These are phyloP conservation scores for Typhlichthys subterraneus DNA, from an alignment of 2,797 vertebrate species.

Conservation along the genomic window DNA sequence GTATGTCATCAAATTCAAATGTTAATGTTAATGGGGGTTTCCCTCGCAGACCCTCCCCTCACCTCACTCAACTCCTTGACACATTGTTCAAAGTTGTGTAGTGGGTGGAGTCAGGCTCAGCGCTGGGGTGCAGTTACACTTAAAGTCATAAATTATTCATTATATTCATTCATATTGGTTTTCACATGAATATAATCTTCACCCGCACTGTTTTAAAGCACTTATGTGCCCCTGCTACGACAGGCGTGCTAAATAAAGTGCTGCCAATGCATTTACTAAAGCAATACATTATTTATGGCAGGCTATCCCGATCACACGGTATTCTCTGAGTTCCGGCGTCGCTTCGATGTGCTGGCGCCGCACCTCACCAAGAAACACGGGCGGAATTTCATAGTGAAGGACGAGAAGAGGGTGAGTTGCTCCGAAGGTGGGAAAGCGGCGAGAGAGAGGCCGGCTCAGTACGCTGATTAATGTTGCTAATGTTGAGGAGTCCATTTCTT, in stretches of 20 bases:
- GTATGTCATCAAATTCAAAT: no score
- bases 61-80: no score
- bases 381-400: slow-evolving; percentile 94
- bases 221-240: not conserved
- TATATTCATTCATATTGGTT: no score
- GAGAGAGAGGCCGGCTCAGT: no score
- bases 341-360: slow-evolving; percentile 92
- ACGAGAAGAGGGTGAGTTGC: slow-evolving; percentile 90
- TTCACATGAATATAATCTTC: no score
- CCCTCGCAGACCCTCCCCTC: no score
- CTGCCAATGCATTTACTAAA: not conserved
- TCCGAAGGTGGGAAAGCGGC: slow-evolving; percentile 48
- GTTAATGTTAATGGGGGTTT: no score
- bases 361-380: slow-evolving; percentile 97
- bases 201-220: no score
- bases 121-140: no score
- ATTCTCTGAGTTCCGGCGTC: slow-evolving; percentile 94
- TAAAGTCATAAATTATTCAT: no score
- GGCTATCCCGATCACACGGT: slow-evolving; percentile 98
- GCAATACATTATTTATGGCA: slow-evolving; percentile 50
- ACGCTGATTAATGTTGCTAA: slow-evolving; percentile 58
- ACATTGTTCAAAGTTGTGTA: no score
- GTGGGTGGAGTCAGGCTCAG: no score
- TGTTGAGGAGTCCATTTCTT: slow-evolving; percentile 64
- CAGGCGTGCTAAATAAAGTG: not conserved